These are phyloP conservation scores for Cinara cedri DNA, from an alignment of 2,888 invertebrate genomes.

Conservation along the genomic window DNA sequence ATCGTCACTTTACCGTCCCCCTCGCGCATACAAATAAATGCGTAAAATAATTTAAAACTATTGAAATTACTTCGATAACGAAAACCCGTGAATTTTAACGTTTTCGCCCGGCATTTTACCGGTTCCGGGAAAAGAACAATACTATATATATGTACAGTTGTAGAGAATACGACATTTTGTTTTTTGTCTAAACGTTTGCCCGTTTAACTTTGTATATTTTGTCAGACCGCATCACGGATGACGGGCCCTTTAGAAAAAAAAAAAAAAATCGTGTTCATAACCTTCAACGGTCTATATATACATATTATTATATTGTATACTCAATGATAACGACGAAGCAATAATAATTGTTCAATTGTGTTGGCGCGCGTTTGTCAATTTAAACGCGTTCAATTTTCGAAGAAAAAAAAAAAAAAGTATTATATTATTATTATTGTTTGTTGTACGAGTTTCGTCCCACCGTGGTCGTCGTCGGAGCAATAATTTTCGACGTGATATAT, in stretches of 20 bases:
- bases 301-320: too few species aligned
- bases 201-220: not conserved
- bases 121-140: too few species aligned
- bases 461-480: not conserved
- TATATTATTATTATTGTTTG: constrained; percentile 30
- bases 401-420: not conserved
- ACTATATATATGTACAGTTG: not conserved
- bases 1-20: too few species aligned
- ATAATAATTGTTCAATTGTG: constrained; percentile 46
- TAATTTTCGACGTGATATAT: constrained; percentile 29
- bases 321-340: too few species aligned
- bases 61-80: too few species aligned
- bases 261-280: constrained; percentile 19
- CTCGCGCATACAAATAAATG: too few species aligned
- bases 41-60: too few species aligned
- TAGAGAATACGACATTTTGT: not conserved
- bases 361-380: constrained; percentile 38
- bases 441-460: not conserved
- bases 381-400: constrained; percentile 23
- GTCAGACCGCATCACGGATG: constrained; percentile 18
- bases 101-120: too few species aligned
- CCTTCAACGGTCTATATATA: constrained; percentile 4
- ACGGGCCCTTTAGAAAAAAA: not conserved
- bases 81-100: not conserved
- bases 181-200: not conserved